These are phyloP conservation scores for Diaprepes abbreviatus DNA, from an alignment of 2,888 invertebrate species.

Conservation along the genomic window DNA sequence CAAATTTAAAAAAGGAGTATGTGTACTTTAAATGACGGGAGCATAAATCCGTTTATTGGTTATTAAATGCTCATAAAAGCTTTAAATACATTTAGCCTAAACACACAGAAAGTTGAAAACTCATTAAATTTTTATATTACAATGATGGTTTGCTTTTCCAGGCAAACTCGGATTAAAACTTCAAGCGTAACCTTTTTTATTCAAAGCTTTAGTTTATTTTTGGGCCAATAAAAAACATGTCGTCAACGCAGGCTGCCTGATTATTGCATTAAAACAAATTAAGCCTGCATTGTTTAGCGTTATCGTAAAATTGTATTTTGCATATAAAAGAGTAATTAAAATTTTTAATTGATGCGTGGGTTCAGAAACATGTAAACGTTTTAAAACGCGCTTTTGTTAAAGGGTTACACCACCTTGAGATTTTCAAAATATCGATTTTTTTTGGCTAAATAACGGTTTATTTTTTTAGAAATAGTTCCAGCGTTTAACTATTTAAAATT, in stretches of 20 bases:
- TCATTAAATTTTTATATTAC: constrained; percentile 30
- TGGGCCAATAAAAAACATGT: not conserved
- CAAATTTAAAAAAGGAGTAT: too few species aligned
- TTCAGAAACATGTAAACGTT: too few species aligned
- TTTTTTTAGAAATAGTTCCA: too few species aligned
- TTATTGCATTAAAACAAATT: constrained; percentile 6
- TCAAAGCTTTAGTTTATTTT: not conserved
- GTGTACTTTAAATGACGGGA: too few species aligned
- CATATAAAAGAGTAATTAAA: too few species aligned
- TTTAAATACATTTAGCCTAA: constrained; percentile 6
- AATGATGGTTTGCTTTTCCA: constrained; percentile 14
- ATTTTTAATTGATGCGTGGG: too few species aligned
- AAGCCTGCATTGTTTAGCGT: not conserved
- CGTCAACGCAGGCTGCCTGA: not conserved
- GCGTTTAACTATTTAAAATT: too few species aligned
- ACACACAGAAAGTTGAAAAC: constrained; percentile 30
- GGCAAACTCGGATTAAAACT: constrained; percentile 8
- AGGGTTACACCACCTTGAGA: too few species aligned
- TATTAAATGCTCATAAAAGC: not conserved
- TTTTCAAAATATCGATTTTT: too few species aligned
- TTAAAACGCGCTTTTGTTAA: too few species aligned
- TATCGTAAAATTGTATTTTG: too few species aligned
- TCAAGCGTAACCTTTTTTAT: not conserved
- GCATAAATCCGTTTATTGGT: not conserved
- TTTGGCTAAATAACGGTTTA: too few species aligned